Evolutionary conservation across 2,888 invertebrate genomes (phyloP).

Genomic region (Mechanitis mazaeus): DNA sequence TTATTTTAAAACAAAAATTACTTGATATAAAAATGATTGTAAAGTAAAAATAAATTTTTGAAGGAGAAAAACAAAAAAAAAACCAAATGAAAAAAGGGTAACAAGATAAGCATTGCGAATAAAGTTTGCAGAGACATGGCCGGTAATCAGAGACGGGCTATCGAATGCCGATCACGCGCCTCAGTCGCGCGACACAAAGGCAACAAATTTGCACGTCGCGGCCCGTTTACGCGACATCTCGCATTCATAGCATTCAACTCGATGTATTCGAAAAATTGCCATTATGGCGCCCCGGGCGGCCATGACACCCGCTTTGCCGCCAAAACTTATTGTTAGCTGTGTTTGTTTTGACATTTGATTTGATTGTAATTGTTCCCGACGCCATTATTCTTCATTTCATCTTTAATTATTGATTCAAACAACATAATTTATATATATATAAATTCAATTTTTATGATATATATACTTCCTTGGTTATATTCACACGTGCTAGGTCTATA

Average conservation of each 20-base stretch:
- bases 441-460: too few species aligned
- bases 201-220: slow-evolving; percentile 74
- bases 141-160: slow-evolving; percentile 30
- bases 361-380: not conserved
- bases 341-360: slow-evolving; percentile 15
- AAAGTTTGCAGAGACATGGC: slow-evolving; percentile 25
- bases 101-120: slow-evolving; percentile 21
- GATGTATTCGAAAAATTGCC: slow-evolving; percentile 72
- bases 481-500: not conserved
- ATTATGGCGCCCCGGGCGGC: slow-evolving; percentile 57
- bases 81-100: slow-evolving; percentile 11
- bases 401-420: too few species aligned
- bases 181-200: slow-evolving; percentile 61
- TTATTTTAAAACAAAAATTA: not conserved
- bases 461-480: too few species aligned
- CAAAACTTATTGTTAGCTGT: slow-evolving; percentile 22
- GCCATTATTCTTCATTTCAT: not conserved
- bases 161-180: slow-evolving; percentile 64
- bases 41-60: not conserved
- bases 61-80: not conserved
- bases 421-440: too few species aligned
- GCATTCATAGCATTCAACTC: slow-evolving; percentile 65
- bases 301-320: slow-evolving; percentile 46
- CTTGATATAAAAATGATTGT: not conserved
- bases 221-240: slow-evolving; percentile 70